These are phyloP conservation scores for Centruroides vittatus DNA, from an alignment of 1,140 invertebrate genomes.

Conservation along the genomic window DNA sequence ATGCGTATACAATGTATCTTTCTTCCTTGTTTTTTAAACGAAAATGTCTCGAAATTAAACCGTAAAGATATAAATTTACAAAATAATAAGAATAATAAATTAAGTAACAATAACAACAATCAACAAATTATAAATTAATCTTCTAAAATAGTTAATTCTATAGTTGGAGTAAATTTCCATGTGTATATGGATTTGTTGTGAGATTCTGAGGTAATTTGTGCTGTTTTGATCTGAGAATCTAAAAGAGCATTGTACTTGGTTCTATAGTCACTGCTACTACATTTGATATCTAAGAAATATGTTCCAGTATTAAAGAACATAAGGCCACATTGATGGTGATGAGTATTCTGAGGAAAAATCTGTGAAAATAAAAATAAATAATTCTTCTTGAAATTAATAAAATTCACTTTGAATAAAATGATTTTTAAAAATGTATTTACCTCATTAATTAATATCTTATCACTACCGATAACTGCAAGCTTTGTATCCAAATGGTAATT, in stretches of 20 bases:
- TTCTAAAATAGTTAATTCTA: neutral
- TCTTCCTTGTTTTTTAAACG: no score
- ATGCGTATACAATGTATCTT: no score
- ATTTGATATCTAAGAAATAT: slow-evolving; percentile 78
- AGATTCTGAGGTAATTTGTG: no score
- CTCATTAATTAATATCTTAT: slow-evolving; percentile 42
- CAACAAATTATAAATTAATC: no score
- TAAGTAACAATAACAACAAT: no score
- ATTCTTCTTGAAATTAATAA: neutral
- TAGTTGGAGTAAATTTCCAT: neutral
- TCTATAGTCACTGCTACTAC: slow-evolving; percentile 29
- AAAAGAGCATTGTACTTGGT: no score
- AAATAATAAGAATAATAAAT: no score
- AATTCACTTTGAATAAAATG: neutral
- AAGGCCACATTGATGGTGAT: slow-evolving; percentile 57
- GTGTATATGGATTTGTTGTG: neutral
- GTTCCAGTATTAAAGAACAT: slow-evolving; percentile 76
- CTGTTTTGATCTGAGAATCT: no score
- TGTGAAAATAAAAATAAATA: slow-evolving; percentile 29
- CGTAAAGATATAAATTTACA: no score
- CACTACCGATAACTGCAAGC: slow-evolving; percentile 59
- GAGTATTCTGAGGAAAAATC: slow-evolving; percentile 47
- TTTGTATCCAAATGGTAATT: slow-evolving; percentile 69
- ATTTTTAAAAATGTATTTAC: slow-evolving; percentile 26
- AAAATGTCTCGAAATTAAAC: no score